Conservation (phyloP, 2,113 vertebrate species). For the Bos javanicus region DNA sequence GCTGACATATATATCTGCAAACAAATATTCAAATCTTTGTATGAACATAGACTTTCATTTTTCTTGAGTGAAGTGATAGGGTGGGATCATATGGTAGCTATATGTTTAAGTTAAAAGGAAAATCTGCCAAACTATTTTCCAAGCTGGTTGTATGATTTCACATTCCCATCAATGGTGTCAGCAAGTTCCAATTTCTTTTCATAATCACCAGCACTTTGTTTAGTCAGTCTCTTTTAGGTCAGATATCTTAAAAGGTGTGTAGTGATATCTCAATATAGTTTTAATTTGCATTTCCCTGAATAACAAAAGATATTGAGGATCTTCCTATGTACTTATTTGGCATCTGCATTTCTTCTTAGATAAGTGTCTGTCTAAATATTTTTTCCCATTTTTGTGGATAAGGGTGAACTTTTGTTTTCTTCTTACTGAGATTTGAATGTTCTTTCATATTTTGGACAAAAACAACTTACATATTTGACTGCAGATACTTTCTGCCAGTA, state of each 20-base stretch:
- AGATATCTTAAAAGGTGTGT: background rate
- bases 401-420: background rate
- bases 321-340: background rate
- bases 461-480: background rate
- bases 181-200: background rate
- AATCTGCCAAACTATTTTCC: background rate
- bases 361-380: background rate
- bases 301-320: background rate
- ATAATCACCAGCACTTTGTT: background rate
- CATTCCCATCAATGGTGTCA: background rate
- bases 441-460: background rate
- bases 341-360: background rate
- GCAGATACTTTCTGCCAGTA: background rate
- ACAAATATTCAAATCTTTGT: background rate
- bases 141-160: background rate
- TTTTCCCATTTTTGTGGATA: background rate
- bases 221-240: background rate
- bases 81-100: background rate
- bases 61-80: background rate
- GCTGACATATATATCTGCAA: background rate
- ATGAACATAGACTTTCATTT: background rate
- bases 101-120: background rate
- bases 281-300: background rate
- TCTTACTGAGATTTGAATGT: background rate
- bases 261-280: background rate